These are phyloP conservation scores for Heliconius aoede DNA, from an alignment of 2,888 invertebrate species.

Conservation along the genomic window DNA sequence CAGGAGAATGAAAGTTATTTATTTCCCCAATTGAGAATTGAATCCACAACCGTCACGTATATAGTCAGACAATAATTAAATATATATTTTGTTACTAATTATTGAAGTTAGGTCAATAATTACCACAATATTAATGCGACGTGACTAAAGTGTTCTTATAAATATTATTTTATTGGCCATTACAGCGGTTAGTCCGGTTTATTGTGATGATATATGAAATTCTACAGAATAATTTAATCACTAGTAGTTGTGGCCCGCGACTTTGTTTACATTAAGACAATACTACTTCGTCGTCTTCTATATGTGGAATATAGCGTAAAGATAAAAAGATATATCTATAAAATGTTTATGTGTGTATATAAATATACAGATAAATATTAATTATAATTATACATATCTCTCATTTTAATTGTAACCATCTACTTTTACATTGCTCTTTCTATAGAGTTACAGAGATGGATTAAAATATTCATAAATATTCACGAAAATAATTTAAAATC, in stretches of 20 bases:
- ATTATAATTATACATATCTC: too few species aligned
- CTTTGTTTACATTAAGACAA: background rate
- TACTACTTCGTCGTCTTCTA: too few species aligned
- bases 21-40: too few species aligned
- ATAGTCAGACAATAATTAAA: background rate
- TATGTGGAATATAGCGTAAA: too few species aligned
- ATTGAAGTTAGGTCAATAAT: background rate
- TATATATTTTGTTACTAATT: background rate
- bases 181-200: background rate
- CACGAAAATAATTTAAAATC: slow-evolving; percentile 10
- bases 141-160: slow-evolving; percentile 4
- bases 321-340: too few species aligned
- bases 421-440: background rate
- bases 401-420: background rate
- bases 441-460: background rate
- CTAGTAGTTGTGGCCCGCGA: background rate
- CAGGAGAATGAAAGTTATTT: too few species aligned
- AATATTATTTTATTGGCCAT: slow-evolving; percentile 3
- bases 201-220: background rate
- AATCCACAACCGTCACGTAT: too few species aligned
- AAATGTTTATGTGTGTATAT: too few species aligned
- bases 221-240: background rate
- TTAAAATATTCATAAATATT: slow-evolving; percentile 1
- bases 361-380: too few species aligned
- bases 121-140: background rate